A percentile compares a stretch with the other conserved stretches of the same genome.
These are phyloP conservation scores for Heteractis magnifica DNA, from an alignment of 92 coral and sea anemone species.

Conservation along the genomic window DNA sequence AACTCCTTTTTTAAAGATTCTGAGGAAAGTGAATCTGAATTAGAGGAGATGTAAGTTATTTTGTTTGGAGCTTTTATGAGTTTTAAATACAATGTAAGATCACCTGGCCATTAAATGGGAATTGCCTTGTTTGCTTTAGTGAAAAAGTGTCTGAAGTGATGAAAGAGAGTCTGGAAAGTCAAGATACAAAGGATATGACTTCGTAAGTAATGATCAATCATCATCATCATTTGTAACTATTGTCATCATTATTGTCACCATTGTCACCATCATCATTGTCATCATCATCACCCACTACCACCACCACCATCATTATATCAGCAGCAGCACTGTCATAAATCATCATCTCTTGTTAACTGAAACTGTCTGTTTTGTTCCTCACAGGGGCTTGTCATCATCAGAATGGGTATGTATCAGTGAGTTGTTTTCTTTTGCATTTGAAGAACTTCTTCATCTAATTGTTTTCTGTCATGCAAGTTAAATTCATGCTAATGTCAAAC, in stretches of 20 bases:
- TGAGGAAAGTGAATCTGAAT: conserved; percentile 58
- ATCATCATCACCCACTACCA: not conserved
- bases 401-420: conserved; percentile 76
- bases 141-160: conserved; percentile 43
- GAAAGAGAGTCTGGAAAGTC: conserved; percentile 53
- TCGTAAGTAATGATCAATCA: conserved; percentile 34
- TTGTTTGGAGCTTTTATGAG: not conserved
- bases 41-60: conserved; percentile 50
- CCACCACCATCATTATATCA: not conserved
- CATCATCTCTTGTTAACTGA: not conserved
- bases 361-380: conserved; percentile 10
- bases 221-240: not conserved
- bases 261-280: not conserved
- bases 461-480: too few relatives aligned
- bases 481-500: too few relatives aligned
- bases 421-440: not conserved
- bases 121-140: conserved; percentile 14
- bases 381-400: conserved; percentile 68
- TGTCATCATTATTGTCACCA: not conserved
- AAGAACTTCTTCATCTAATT: not conserved
- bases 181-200: conserved; percentile 55
- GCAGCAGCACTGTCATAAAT: too few relatives aligned
- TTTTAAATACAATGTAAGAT: not conserved
- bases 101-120: not conserved
- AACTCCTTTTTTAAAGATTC: conserved; percentile 28